These are phyloP conservation scores for Leptatherina wallacei DNA, from an alignment of 2,797 vertebrate genomes.

Conservation along the genomic window DNA sequence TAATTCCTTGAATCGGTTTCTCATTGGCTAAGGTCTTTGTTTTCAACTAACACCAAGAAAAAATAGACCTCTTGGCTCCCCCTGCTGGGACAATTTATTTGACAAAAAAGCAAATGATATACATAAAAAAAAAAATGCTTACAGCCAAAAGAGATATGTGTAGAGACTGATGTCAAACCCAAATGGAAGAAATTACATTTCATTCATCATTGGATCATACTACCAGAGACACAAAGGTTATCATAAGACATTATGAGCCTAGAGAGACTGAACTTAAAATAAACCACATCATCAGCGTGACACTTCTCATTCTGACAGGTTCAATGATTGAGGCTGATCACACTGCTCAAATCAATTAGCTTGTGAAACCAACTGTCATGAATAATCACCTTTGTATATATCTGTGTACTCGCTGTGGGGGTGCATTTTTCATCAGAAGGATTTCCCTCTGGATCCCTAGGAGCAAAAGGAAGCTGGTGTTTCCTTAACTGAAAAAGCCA, in stretches of 20 bases:
- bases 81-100: constrained; percentile 58
- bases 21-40: constrained; percentile 63
- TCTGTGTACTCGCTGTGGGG: not conserved
- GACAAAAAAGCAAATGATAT: not conserved
- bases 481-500: constrained; percentile 13
- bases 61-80: constrained; percentile 49
- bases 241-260: not conserved
- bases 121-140: not conserved
- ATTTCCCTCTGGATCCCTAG: constrained; percentile 23
- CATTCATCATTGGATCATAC: not conserved
- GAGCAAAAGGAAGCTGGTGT: constrained; percentile 15
- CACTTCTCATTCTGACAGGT: constrained; percentile 1
- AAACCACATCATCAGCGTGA: constrained; percentile 3
- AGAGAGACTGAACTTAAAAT: not conserved
- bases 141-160: not conserved
- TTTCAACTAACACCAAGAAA: constrained; percentile 30
- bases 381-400: constrained; percentile 8
- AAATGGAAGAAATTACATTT: not conserved
- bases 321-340: constrained; percentile 13
- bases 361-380: constrained; percentile 22
- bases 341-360: constrained; percentile 31
- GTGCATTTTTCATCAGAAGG: constrained; percentile 15
- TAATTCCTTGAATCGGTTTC: constrained; percentile 69
- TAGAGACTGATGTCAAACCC: not conserved
- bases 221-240: not conserved